Base-by-base conservation (phyloP, 2,888 invertebrate species). In the Gymnosoma rotundatum region DNA sequence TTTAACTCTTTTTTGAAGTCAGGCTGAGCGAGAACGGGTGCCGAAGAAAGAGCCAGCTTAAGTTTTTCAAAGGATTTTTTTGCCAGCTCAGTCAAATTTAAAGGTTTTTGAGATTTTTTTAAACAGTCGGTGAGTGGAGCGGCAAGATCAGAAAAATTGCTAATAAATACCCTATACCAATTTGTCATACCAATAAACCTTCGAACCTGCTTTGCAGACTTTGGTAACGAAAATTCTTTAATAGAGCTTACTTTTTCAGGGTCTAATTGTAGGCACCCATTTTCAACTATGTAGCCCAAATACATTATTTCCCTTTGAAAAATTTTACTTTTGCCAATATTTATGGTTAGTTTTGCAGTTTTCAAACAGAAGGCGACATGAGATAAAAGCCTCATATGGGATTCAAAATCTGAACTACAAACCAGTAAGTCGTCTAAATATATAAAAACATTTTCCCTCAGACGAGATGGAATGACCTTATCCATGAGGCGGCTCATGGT, bases 401-500 rank as follows among this genome's bases (percentile, higher is more conserved):
- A 38, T 38, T 75, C 45, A 45, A 75, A 75, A 6, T 52, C 38
- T 0, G 54, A 1, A 45, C 64, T 64, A 21, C 74, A 75, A 10
- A 75, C 58, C 21, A 75, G 12, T 4, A 75, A 16, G 9, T 78
- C 81, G 21, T 84, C 81, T 16, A 85, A 66, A 18, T 85, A 81
- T 2, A 78, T 64, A 45, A 81, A 81, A 0, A 85, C 73, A 12
- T 83, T 76, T n/a, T 74, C 54, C 5, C 75, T 56, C 4, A 86
- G 16, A 0, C 54, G 12, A 0, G 74, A 67, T 4, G 76, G 79
- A 1, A 85, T 79, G 0, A 76, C 63, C 32, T 74, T 75, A 48
- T 79, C 76, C 78, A 85, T 84, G 1, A 36, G 36, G 7, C 36
- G 36, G 7, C 36, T 78, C 75, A 87, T 80, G 9, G 79, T 79